Evolutionary conservation across 2,113 vertebrate species (phyloP), one percentile per base, ranked within the genome.

Genomic region (Talpa occidentalis): DNA sequence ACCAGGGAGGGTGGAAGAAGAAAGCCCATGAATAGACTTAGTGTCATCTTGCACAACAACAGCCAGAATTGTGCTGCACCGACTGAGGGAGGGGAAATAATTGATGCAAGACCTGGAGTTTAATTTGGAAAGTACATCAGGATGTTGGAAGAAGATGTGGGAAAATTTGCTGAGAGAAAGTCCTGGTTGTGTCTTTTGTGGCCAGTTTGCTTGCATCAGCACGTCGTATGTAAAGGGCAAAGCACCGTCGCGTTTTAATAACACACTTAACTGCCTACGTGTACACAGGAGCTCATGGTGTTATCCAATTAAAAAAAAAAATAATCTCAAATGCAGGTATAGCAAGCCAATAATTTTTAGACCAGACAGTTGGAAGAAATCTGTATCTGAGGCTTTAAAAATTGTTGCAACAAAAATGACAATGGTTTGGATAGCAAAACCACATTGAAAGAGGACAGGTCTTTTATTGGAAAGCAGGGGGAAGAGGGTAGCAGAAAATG

Each of bases 231-330:
- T 95, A 96, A 97, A 88, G 64, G 97, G 66, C 69, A 96, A 97
- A 97, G 90, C 90, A 94, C n/a, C 96, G 91, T 97, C 90, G 95
- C 77, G 67, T 92, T 94, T 97, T 97, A 98, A 97, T 97, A 98
- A 84, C 88, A 76, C 59, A 42, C 74, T 93, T 90, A 96, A 93
- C 96, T 95, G 77, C 66, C 86, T 91, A 10, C 28, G 16, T 37
- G 30, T 77, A 78, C 88, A 84, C 90, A 93, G 49, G 93, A 97
- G 94, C 94, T 95, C 76, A 32, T 90, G 89, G 60, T 88, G 86
- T 78, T 40, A 79, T 54, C 87, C 96, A 95, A 54, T 90, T 95
- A 24, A 77, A 94, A 30, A 77, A 94, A 30, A 90, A 64, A 72
- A 42, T 87, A 83, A 92, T 95, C 83, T 80, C 95, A 95, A 97